Evolutionary conservation across 2,888 invertebrate species (phyloP), one percentile per base, ranked within the genome.

Genomic region (Ennomos erosarius): DNA sequence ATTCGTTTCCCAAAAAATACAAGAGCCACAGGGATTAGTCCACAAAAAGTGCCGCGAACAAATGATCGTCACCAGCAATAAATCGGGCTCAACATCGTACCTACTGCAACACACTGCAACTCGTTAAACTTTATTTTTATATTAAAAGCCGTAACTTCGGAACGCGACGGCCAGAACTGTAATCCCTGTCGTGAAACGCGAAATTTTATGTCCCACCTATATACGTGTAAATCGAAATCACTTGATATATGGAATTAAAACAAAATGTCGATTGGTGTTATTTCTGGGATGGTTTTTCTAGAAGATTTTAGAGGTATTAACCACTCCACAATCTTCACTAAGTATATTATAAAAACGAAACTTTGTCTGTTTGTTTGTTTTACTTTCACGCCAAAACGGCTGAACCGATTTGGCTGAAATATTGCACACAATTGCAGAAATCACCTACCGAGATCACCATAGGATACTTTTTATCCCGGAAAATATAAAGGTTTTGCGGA

Each of bases 101-200:
- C 52, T 55, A 59, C 53, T 81, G 84, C 87, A 83, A 75, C 89
- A 86, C 81, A 79, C 85, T 87, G 88, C 80, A 78, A 75, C 85
- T 84, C 88, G 88, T 89, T 86, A 88, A 87, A 90, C 85, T 90
- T 90, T 90, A 90, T 90, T 90, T 90, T 90, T 89, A 87, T 87
- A 88, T 88, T 86, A 86, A 87, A 69, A 85, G 77, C 86, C 86
- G 88, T 89, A 89, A 90, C 88, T 90, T 80, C 77, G 71, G 77
- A 73, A 75, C 78, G 80, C 74, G 77, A 79, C 81, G 75, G 75
- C 79, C 77, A 79, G 78, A 74, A 81, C 79, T 83, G 81, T 88
- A 88, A 89, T 88, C 85, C 87, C 73, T 68, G 79, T 72, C 74
- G 76, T 78, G 79, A 81, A 78, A 74, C 74, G 73, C 69, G 75